Base-by-base conservation (phyloP, 2,888 invertebrate genomes). In the Andrena praecox region DNA sequence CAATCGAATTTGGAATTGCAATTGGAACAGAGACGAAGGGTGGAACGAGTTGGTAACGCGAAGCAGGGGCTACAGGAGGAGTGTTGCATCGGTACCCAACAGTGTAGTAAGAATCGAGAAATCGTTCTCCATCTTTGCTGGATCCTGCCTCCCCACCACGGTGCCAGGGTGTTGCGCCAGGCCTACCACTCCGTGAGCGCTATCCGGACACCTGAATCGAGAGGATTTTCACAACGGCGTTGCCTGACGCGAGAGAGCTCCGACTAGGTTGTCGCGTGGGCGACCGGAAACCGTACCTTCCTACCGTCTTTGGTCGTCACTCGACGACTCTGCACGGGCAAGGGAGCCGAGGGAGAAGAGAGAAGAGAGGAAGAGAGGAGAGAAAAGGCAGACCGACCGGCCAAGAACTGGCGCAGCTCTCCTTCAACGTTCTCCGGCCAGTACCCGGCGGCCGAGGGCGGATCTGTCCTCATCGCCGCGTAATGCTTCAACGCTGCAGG, bases 211-310 rank as follows among this genome's bases (percentile, higher is more conserved):
- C 89, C 86, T 90, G 90, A 90, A 90, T 89, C 88, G 89, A 87
- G 89, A 87, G 87, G 89, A 92, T 92, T 92, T 92, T 91, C 91
- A 91, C 91, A 92, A 91, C 90, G 84, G 63, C 85, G 84, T 67
- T 82, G 82, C 52, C 82, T 84, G 87, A 85, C 79, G 84, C 80
- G 87, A 86, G 89, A 86, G 89, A 85, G 87, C 89, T 81, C 87
- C 77, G 91, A 88, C 91, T 90, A 91, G 92, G 90, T 89, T 89
- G 89, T 88, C 88, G 92, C 90, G 93, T 93, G 91, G 91, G 92
- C 91, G 92, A 92, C 92, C 92, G 92, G 94, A 94, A 94, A 94
- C 94, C 95, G 95, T 95, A 95, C 95, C 95, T 95, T 95, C 95
- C 95, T 95, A 91, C 94, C 91, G 90, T 91, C 90, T 94, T 92